Evolutionary conservation across 2,113 vertebrate species (phyloP).

Genomic region (Bufo bufo): DNA sequence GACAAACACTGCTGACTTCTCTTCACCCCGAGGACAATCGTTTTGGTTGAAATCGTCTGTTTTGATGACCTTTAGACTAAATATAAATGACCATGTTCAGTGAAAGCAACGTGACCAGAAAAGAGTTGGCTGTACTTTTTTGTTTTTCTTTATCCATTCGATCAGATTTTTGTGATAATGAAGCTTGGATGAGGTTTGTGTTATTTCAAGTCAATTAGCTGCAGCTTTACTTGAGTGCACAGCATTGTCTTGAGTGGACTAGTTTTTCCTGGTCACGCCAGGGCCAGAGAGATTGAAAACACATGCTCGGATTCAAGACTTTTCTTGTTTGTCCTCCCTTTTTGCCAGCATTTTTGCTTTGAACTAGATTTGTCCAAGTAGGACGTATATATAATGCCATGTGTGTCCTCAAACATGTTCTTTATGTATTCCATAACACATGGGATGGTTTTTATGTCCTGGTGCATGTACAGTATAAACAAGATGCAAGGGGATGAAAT

Average conservation of each 20-base stretch:
- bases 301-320: neutral
- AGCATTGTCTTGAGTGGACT: neutral
- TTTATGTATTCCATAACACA: neutral
- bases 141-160: too few relatives aligned
- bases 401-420: neutral
- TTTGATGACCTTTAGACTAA: too few relatives aligned
- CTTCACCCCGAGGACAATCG: too few relatives aligned
- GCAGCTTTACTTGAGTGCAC: neutral
- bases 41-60: too few relatives aligned
- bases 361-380: neutral
- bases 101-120: too few relatives aligned
- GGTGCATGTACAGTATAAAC: neutral
- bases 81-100: too few relatives aligned
- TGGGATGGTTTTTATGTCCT: neutral
- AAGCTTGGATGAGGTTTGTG: too few relatives aligned
- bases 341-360: neutral
- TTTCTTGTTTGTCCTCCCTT: neutral
- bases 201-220: neutral
- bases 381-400: neutral
- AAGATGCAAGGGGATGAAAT: neutral
- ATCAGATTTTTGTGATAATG: too few relatives aligned
- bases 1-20: too few relatives aligned
- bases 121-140: too few relatives aligned
- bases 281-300: neutral
- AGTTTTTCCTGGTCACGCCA: neutral